Base-by-base conservation (phyloP, 2,113 vertebrate species). In the Spilogale gracilis region DNA sequence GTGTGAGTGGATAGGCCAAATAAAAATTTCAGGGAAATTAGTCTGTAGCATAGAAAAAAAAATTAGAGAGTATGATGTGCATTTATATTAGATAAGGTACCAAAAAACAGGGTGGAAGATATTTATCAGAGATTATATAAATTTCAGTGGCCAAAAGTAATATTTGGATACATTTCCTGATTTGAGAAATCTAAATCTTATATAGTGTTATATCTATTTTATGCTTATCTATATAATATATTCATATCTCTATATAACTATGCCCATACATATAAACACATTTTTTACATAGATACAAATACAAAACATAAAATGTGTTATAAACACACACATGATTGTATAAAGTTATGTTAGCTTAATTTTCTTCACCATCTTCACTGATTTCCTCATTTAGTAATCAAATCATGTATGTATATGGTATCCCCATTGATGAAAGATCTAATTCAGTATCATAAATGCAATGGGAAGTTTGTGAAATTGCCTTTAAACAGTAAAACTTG, bases 21-120 rank as follows among this genome's bases (percentile, higher is more conserved):
- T 54, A 65, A 50, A 16, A 50, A 83, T 87, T 83, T 61, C 30
- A 61, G 9, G 89, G 32, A 97, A 95, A 73, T 96, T 17, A 97
- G 32, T 27, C 11, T 83, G 5, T 84, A 78, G 5, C 32, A 17
- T 45, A 61, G 61, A 43, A 79, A 79, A 91, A 89, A 92, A 89
- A 32, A 54, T 45, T 11, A 38, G 48, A 61, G 13, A 13, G 0
- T 88, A 27, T 91, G 1, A 0, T 69, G 38, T 94, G 10, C 79
- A 81, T 78, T 76, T 67, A 63, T 67, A 17, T 86, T 86, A 14
- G 1, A 73, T 27, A 89, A 12, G 16, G 16, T 90, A 78, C 76
- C 21, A 52, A 89, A 90, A 96, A 63, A 48, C 10, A n/a, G n/a
- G 43, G 11, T 80, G 3, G 27, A 79, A 84, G 17, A 58, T 94